Percentiles rank a stretch among this genome's conserved stretches.
Conservation (phyloP, 1,140 invertebrate species). For the Zaprionus kolodkinae region DNA sequence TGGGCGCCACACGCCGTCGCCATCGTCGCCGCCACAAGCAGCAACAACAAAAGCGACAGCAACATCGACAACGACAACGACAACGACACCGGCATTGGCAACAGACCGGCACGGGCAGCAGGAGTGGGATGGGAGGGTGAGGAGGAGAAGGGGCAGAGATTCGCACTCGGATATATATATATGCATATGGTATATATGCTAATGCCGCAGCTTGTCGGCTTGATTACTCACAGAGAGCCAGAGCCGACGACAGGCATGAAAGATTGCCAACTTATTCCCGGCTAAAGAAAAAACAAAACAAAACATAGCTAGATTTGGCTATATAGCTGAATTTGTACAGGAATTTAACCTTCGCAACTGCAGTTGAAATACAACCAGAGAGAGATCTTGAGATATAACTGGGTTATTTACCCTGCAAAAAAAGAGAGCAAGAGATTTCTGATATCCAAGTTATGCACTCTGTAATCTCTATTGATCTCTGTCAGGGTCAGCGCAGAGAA, state of each 20-base stretch:
- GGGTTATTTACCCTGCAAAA: too few relatives aligned
- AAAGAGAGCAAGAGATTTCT: too few relatives aligned
- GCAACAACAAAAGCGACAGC: not conserved
- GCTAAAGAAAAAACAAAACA: not conserved
- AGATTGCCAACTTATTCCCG: slow-evolving; percentile 10
- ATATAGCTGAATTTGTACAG: not conserved
- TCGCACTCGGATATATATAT: slow-evolving; percentile 3
- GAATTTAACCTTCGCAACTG: slow-evolving; percentile 6
- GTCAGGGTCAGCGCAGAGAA: not conserved
- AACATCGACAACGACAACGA: not conserved
- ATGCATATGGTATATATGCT: slow-evolving; percentile 57
- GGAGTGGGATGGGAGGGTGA: too few relatives aligned
- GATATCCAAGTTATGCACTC: not conserved
- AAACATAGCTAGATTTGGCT: not conserved
- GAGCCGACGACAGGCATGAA: slow-evolving; percentile 18
- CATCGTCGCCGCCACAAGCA: slow-evolving; percentile 28
- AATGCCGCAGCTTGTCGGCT: slow-evolving; percentile 73
- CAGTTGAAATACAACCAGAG: too few relatives aligned
- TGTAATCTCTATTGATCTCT: not conserved
- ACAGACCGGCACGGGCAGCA: not conserved
- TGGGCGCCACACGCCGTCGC: slow-evolving; percentile 71
- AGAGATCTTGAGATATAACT: not conserved
- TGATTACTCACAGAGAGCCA: slow-evolving; percentile 72
- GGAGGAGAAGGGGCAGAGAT: not conserved
- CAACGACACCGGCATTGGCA: slow-evolving; percentile 2